Conservation (phyloP, 2,797 vertebrate genomes). For the Anabacerthia variegaticeps region DNA sequence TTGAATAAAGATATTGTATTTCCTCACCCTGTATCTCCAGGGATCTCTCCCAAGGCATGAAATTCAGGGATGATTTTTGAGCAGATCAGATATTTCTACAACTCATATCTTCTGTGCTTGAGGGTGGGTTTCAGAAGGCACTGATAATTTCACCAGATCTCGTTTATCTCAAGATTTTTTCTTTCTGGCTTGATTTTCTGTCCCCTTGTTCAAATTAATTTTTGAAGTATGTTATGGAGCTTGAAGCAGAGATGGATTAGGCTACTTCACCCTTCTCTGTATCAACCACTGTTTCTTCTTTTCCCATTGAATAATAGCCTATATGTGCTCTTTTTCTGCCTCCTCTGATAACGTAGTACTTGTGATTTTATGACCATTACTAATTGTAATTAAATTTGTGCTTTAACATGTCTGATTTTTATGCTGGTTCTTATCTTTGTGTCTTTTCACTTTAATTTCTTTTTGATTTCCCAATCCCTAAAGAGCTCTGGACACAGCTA, state of each 20-base stretch:
- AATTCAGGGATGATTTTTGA: constrained; percentile 9
- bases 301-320: not conserved
- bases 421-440: not conserved
- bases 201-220: constrained; percentile 1
- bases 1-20: not conserved
- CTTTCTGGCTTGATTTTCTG: not conserved
- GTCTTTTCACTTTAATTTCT: not conserved
- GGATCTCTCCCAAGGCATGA: not conserved
- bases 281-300: not conserved
- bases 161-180: constrained; percentile 4
- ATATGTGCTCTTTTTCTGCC: not conserved
- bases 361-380: not conserved
- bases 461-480: not conserved
- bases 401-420: not conserved
- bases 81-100: not conserved
- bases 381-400: constrained; percentile 36
- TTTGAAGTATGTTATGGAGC: constrained; percentile 10
- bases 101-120: not conserved
- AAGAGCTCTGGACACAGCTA: not conserved
- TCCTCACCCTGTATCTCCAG: not conserved
- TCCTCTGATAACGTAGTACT: not conserved
- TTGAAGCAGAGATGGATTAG: constrained; percentile 17
- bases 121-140: not conserved
- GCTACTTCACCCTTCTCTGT: not conserved
- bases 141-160: not conserved